These are phyloP conservation scores for Ailurus styani DNA, from an alignment of 2,113 vertebrate genomes.

Conservation along the genomic window DNA sequence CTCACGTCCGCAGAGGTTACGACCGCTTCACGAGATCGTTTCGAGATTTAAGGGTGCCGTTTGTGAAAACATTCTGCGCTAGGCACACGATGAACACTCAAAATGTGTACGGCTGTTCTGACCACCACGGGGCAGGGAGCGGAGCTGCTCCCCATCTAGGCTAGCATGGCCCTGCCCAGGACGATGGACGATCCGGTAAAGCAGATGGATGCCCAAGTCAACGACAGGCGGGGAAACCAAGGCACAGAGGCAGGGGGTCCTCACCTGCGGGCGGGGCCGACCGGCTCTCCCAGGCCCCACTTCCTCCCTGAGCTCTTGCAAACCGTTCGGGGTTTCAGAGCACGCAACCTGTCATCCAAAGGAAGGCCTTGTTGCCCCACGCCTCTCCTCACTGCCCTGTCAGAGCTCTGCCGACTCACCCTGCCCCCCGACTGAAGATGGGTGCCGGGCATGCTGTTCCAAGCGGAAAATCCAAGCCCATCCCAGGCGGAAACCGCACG, in stretches of 20 bases:
- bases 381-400: background rate
- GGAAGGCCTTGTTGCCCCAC: background rate
- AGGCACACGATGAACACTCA: background rate
- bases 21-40: background rate
- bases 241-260: background rate
- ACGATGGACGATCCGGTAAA: background rate
- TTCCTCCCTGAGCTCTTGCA: background rate
- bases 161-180: background rate
- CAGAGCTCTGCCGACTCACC: conserved; percentile 9
- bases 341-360: background rate
- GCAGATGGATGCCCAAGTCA: background rate
- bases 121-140: background rate
- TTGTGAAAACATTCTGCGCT: background rate
- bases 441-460: conserved; percentile 43
- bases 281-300: background rate
- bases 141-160: background rate
- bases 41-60: background rate
- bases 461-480: conserved; percentile 68
- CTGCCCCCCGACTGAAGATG: background rate
- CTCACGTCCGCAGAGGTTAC: background rate
- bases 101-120: background rate
- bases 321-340: background rate
- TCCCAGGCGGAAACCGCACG: conserved; percentile 50
- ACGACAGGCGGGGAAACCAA: background rate
- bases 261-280: background rate